phyloP scores from a whole-genome alignment of 2,888 invertebrate species.

The Cantharis rustica region DNA sequence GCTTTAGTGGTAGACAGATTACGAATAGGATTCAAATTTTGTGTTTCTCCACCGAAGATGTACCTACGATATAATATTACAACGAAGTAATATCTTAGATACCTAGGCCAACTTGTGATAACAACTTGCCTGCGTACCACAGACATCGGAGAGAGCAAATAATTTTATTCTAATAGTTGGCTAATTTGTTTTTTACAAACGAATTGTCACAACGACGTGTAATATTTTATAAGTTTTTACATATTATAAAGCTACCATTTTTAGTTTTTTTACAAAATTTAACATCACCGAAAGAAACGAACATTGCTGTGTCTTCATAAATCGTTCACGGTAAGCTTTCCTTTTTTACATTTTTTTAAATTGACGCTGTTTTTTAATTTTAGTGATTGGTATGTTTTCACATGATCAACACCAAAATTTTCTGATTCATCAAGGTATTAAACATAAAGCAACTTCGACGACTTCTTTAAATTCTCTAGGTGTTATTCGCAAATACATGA shows the following conservation, averaged over 20 bases:
- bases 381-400: constrained; percentile 1
- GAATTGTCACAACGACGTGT: neutral
- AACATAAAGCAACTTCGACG: neutral
- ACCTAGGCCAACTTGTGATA: no score
- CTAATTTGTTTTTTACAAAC: neutral
- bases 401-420: neutral
- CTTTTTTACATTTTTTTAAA: neutral
- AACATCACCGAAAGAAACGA: neutral
- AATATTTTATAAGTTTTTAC: neutral
- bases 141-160: no score
- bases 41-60: no score
- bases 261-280: neutral
- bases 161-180: neutral
- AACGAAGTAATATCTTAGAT: no score
- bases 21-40: no score
- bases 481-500: constrained; percentile 58
- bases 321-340: neutral
- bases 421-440: neutral
- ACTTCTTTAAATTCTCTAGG: neutral
- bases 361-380: neutral
- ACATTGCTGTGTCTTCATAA: neutral
- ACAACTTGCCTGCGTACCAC: no score
- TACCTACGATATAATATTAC: no score
- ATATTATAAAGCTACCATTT: neutral
- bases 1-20: no score